phyloP scores from a whole-genome alignment of 53 echinoderm and acorn worm species.

The Stichopus horrens region DNA sequence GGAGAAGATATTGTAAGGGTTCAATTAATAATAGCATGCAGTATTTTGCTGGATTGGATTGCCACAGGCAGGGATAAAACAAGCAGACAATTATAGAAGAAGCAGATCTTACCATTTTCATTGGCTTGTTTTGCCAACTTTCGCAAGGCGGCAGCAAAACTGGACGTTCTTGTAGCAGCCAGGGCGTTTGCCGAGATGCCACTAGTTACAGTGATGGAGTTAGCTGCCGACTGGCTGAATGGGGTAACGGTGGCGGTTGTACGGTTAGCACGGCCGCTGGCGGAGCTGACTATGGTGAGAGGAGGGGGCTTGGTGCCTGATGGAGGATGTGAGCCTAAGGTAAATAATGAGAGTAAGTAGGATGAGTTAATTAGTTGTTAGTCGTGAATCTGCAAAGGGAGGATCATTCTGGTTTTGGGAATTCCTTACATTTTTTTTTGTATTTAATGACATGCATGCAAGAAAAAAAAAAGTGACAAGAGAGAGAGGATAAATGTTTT shows the following conservation, averaged over 20 bases:
- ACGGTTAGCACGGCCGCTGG: constrained; percentile 83
- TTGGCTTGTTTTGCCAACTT: constrained; percentile 98
- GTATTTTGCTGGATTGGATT: neutral
- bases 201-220: constrained; percentile 98
- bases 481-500: neutral
- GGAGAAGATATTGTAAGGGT: too few species aligned
- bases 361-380: constrained; percentile 55
- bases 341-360: constrained; percentile 48
- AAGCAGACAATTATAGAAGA: constrained; percentile 16
- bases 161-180: constrained; percentile 96
- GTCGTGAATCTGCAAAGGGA: constrained; percentile 37
- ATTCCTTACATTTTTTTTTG: neutral
- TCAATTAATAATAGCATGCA: neutral
- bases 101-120: constrained; percentile 80
- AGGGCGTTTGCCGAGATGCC: constrained; percentile 91
- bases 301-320: constrained; percentile 93
- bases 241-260: constrained; percentile 98
- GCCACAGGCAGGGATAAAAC: constrained; percentile 7
- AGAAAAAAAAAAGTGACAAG: neutral
- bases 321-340: constrained; percentile 67
- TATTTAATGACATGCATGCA: constrained; percentile 2
- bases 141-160: constrained; percentile 96
- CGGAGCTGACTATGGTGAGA: constrained; percentile 79
- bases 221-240: constrained; percentile 93
- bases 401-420: constrained; percentile 3